Evolutionary conservation across 2,113 vertebrate species (phyloP).

Genomic region (Tragelaphus strepsiceros): DNA sequence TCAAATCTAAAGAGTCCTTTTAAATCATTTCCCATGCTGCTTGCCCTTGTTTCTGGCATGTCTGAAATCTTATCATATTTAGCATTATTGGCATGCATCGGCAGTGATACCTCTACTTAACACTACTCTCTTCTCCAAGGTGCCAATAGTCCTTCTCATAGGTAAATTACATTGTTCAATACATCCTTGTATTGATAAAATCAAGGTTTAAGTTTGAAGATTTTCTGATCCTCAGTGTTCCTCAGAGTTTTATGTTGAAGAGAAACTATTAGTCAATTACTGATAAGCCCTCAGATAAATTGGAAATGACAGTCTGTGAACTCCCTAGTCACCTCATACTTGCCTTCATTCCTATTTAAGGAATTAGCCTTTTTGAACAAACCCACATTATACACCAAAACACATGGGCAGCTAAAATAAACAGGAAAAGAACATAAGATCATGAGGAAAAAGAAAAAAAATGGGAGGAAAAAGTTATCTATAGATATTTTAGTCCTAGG

Average conservation of each 20-base stretch:
- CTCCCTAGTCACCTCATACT: background rate
- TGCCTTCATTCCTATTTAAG: background rate
- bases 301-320: background rate
- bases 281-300: background rate
- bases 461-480: background rate
- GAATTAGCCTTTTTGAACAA: background rate
- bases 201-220: background rate
- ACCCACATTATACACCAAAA: background rate
- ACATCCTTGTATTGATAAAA: background rate
- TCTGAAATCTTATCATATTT: background rate
- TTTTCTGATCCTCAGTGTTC: background rate
- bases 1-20: background rate
- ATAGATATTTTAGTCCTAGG: background rate
- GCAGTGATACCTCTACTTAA: background rate
- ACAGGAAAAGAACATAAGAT: background rate
- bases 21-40: background rate
- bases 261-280: background rate
- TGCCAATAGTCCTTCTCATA: background rate
- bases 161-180: background rate
- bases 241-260: background rate
- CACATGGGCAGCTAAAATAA: background rate
- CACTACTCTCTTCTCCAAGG: background rate
- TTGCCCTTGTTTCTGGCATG: background rate
- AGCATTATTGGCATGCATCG: background rate
- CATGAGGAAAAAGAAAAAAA: background rate